Percentiles rank a stretch among this genome's conserved stretches.
phyloP scores from a whole-genome alignment of 2,113 vertebrate genomes.

The Oplegnathus fasciatus region DNA sequence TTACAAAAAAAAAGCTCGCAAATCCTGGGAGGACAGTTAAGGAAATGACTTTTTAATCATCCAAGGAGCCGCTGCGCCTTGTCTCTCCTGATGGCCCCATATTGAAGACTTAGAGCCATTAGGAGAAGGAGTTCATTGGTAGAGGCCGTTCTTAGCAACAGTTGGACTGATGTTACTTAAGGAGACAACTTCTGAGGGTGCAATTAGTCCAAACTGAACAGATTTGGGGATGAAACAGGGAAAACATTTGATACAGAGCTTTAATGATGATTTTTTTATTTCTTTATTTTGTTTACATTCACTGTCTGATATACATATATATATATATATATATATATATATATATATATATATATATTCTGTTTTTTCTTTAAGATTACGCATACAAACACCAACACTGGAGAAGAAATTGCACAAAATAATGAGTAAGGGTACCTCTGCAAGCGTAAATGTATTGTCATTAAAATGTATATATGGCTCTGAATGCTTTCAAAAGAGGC shows the following conservation, averaged over 20 bases:
- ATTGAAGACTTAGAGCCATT: conserved; percentile 87
- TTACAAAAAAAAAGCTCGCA: conserved; percentile 82
- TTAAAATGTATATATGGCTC: not conserved
- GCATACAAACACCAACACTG: not conserved
- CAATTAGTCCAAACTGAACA: conserved; percentile 2
- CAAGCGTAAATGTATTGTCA: not conserved
- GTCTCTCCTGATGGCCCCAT: conserved; percentile 89
- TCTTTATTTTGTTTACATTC: not conserved
- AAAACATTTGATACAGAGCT: not conserved
- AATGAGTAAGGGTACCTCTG: not conserved
- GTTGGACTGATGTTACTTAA: conserved; percentile 60
- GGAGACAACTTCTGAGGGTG: conserved; percentile 27
- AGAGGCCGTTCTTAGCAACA: conserved; percentile 67
- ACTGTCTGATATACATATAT: not conserved
- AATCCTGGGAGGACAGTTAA: conserved; percentile 97
- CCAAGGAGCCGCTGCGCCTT: conserved; percentile 88
- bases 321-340: not conserved
- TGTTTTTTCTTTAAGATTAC: not conserved
- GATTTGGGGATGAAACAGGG: not conserved
- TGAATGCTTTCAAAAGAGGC: conserved; percentile 5
- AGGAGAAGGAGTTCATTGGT: conserved; percentile 74
- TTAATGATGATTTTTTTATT: not conserved
- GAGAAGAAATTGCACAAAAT: not conserved
- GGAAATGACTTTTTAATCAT: conserved; percentile 99
- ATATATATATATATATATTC: no score